Base-by-base conservation (phyloP, 1,140 invertebrate genomes). In the Diprion similis region DNA sequence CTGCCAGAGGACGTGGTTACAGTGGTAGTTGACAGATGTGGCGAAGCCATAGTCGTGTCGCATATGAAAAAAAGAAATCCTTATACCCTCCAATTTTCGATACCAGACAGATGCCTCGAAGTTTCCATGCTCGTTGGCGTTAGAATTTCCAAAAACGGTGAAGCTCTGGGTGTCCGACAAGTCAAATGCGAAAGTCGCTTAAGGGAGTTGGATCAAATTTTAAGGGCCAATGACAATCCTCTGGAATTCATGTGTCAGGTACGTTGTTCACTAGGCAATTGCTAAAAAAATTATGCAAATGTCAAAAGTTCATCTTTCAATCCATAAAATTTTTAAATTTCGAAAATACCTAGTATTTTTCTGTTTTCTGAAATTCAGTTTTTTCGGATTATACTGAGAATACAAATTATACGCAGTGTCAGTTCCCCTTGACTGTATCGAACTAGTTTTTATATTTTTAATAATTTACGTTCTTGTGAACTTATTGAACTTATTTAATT, bases 181-280 rank as follows among this genome's bases (percentile, higher is more conserved):
- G 92, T 97, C 70, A 96, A 96, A 83, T 96, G 95, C 84, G 95
- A 96, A 85, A 95, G 94, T 80, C 90, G 93, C 72, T 87, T 96
- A 37, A 88, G 94, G 45, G 95, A 96, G 84, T 85, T 96, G 73
- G 95, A 96, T 83, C 93, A 95, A 79, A 90, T 97, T 73, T 88
- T 96, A 47, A 86, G 94, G 64, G 91, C 92, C 1, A 91, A 92
- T 59, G 93, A 95, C 77, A 95, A 94, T 85, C 95, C 95, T 0
- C 85, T 96, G 47, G 93, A 95, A 81, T 96, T 96, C 80, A 95
- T 96, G 92, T 95, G 95, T 78, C 94, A 95, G 90, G 93, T 94
- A 37, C 24, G 24, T 37, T 37, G 24, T 37, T 37, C 24, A 6
- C 24, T 37, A 37, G 24, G 2, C 2, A 37, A 37, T 37, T 6